Evolutionary conservation across 2,113 vertebrate species (phyloP), one percentile per base, ranked within the genome.

Genomic region (Calyptommatus sinebrachiatus): DNA sequence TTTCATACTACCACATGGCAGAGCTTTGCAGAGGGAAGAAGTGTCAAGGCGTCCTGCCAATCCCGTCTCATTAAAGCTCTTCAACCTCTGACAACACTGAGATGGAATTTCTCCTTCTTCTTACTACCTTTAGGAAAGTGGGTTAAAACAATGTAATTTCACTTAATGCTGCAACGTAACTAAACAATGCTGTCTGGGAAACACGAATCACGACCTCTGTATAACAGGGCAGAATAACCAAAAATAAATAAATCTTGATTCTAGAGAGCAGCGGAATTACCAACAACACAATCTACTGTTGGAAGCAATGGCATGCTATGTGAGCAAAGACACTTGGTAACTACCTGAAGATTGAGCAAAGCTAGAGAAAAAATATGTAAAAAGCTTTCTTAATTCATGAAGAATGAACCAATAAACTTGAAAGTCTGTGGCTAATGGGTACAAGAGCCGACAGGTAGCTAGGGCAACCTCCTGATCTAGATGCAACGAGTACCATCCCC

Each of bases 381-480:
- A 62, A 79, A 50, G 48, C 70, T 35, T 53, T 41, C 48, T 8
- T 29, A 18, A 68, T 70, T 2, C 2, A 0, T 18, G 20, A 35
- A 74, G 21, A 14, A 9, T 76, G 78, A 77, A 76, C 62, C 82
- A 78, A 67, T 31, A 86, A 35, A 28, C 24, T n/a, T n/a, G 29
- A 26, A 31, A 75, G 24, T 0, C n/a, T 41, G 74, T 28, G 16
- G 50, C 65, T 62, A 48, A 67, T 71, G 26, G 21, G n/a, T 73
- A 65, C 60, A 53, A 66, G n/a, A 24, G 77, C 50, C 31, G 29
- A 28, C 18, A 24, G 84, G 77, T 66, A 80, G 18, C 31, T 5
- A 48, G 14, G 8, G 50, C 60, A 83, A 75, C 72, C 16, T 10
- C 22, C 73, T 7, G 11, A 22, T 69, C 70, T 28, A n/a, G 45